Evolutionary conservation across 2,797 vertebrate species (phyloP), one percentile per base, ranked within the genome.

Genomic region (Typhlichthys eigenmanni): DNA sequence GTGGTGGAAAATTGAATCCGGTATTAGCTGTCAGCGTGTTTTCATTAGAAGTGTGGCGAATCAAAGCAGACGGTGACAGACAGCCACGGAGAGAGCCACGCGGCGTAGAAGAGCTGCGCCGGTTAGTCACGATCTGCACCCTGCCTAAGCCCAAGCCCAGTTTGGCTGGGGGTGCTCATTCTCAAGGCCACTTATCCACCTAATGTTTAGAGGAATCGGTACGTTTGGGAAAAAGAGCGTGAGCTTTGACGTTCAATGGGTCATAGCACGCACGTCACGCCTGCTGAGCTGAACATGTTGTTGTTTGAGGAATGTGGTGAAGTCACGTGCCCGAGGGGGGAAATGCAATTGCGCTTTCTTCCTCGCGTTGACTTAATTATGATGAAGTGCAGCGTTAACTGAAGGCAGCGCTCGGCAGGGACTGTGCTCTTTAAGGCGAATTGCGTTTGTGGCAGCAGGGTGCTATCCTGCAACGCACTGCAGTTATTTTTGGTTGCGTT

Each of bases 1-100:
- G 73, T 60, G 60, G 77, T 82, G 72, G 78, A 84, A 81, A 86
- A 86, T 78, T 79, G 62, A 83, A 81, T 12, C 45, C 56, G 64
- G 62, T 81, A 84, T 88, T 87, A 78, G 83, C 87, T 90, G 85
- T 90, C 87, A 83, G 68, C 87, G n/a, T 78, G 87, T 85, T 88
- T 86, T 89, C 84, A 86, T 88, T 88, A 83, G 81, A 76, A 62
- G 68, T 67, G 24, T 29, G 76, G 78, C 74, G 81, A 91, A 86
- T 91, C 72, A 79, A 83, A 87, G 80, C 75, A 75, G 83, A 83
- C 55, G 61, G 58, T 65, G 83, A 85, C 78, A 81, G 83, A 84
- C 74, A 43, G 68, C 64, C 57, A 57, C 64, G 55, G 68, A 85
- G 71, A 70, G 76, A 66, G 76, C 76, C 68, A 60, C 68, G 74